A percentile compares a stretch with the other conserved stretches of the same genome.
phyloP scores from a whole-genome alignment of 2,113 vertebrate species.

The Myiopsitta monachus region DNA sequence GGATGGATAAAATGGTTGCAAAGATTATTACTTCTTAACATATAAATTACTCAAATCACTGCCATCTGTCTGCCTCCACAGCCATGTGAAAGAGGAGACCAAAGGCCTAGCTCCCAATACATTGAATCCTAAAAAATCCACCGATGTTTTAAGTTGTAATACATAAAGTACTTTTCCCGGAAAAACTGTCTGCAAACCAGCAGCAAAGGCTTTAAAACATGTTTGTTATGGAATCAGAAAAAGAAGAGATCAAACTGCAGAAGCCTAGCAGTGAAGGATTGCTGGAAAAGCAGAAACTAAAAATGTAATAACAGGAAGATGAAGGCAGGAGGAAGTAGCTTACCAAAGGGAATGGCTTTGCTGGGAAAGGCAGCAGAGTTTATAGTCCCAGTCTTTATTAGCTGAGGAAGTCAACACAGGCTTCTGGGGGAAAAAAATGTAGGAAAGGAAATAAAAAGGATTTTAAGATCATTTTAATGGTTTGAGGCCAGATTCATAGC shows the following conservation, averaged over 20 bases:
- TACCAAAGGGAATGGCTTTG: constrained; percentile 36
- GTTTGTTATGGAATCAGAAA: constrained; percentile 58
- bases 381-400: constrained; percentile 39
- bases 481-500: constrained; percentile 9
- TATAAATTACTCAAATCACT: constrained; percentile 54
- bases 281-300: constrained; percentile 53
- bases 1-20: constrained; percentile 24
- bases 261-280: constrained; percentile 34
- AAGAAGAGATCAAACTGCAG: constrained; percentile 15
- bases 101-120: constrained; percentile 46
- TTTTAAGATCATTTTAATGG: constrained; percentile 32
- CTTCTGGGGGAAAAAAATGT: neutral
- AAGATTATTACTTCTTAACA: constrained; percentile 58
- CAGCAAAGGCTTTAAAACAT: constrained; percentile 40
- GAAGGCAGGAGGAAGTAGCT: constrained; percentile 24
- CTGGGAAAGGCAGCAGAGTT: constrained; percentile 22
- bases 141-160: constrained; percentile 50
- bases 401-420: neutral
- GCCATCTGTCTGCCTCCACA: constrained; percentile 34
- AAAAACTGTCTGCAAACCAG: constrained; percentile 31
- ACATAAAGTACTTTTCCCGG: constrained; percentile 43
- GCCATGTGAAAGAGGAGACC: constrained; percentile 38
- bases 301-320: constrained; percentile 31
- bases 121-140: constrained; percentile 54
- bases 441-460: constrained; percentile 52